Conservation (phyloP, 2,888 invertebrate species). For the Platerodrilus igneus region DNA sequence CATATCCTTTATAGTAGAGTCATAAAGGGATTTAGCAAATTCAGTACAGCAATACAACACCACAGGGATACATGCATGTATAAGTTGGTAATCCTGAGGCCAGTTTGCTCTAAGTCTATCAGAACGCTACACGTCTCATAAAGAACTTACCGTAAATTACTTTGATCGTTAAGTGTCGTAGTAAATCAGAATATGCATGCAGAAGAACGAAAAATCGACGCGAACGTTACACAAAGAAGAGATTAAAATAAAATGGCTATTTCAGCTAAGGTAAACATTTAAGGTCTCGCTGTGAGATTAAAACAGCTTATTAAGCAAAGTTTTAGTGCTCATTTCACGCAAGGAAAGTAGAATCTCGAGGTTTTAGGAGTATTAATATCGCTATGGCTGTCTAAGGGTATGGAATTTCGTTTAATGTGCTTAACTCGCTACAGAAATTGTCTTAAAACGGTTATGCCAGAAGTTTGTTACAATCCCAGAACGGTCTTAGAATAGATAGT, state of each 20-base stretch:
- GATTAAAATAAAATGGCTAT: conserved; percentile 20
- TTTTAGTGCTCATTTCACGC: conserved; percentile 34
- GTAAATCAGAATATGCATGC: neutral
- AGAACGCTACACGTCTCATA: conserved; percentile 26
- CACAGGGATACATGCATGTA: conserved; percentile 36
- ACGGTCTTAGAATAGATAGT: no score
- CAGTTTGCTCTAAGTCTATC: conserved; percentile 37
- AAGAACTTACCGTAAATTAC: conserved; percentile 37
- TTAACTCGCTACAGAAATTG: conserved; percentile 18
- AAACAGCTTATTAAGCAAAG: conserved; percentile 35
- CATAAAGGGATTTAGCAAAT: conserved; percentile 32
- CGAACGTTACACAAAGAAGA: conserved; percentile 7
- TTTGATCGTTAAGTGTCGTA: no score
- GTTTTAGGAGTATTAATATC: conserved; percentile 24
- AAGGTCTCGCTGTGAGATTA: conserved; percentile 31
- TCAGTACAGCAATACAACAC: conserved; percentile 32
- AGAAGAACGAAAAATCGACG: neutral
- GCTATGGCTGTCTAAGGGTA: conserved; percentile 19
- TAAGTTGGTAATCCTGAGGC: conserved; percentile 35
- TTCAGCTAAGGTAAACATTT: conserved; percentile 29
- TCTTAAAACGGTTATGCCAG: no score
- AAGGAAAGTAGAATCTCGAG: conserved; percentile 27
- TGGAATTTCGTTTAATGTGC: conserved; percentile 23
- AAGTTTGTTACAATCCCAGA: no score
- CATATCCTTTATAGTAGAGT: conserved; percentile 24